Evolutionary conservation across 2,797 vertebrate species (phyloP).

Genomic region (Ceyx erithaca): DNA sequence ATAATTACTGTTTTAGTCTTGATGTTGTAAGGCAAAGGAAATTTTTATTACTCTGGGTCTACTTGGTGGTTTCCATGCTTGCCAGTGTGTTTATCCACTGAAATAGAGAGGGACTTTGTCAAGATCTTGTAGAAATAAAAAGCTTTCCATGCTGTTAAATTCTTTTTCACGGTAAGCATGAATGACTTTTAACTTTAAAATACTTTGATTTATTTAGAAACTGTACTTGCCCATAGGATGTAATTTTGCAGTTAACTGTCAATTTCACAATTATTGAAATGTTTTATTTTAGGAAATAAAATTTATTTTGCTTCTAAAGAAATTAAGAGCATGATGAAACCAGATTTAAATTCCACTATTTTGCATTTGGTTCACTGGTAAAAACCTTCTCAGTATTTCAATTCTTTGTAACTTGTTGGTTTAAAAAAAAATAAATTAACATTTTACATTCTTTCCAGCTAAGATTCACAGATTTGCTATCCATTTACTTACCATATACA

Average conservation of each 20-base stretch:
- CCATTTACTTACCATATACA: conserved; percentile 28
- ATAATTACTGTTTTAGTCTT: background rate
- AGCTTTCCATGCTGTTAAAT: background rate
- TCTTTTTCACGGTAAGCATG: background rate
- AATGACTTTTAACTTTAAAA: background rate
- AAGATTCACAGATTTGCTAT: conserved; percentile 14
- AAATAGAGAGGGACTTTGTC: background rate
- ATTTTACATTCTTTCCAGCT: conserved; percentile 2
- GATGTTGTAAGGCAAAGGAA: background rate
- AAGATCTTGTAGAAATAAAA: background rate
- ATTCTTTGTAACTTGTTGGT: background rate
- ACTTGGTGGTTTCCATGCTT: conserved; percentile 30
- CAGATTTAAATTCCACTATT: background rate
- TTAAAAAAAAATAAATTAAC: conserved; percentile 1
- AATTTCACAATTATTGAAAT: background rate
- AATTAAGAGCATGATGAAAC: background rate
- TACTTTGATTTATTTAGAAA: background rate
- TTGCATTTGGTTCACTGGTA: conserved; percentile 21
- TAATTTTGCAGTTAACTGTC: background rate
- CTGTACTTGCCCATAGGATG: background rate
- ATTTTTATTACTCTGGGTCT: conserved; percentile 68
- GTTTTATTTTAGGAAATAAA: background rate
- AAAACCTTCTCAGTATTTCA: conserved; percentile 26
- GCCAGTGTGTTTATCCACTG: background rate
- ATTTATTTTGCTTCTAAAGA: background rate